Evolutionary conservation across 2,113 vertebrate species (phyloP), one percentile per base, ranked within the genome.

Genomic region (Thymallus thymallus): DNA sequence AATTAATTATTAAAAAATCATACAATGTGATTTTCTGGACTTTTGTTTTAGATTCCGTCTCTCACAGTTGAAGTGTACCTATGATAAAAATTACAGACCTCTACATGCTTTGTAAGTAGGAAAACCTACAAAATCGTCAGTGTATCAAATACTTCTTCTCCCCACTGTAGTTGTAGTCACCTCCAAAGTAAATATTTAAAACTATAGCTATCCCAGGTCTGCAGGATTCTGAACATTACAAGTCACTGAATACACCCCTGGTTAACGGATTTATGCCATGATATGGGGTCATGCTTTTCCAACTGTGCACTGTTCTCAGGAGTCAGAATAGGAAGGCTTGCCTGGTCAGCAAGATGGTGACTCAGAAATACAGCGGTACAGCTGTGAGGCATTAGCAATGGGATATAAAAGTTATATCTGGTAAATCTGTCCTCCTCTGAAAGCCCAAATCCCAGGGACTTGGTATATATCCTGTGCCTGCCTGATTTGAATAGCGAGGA

Each of bases 321-420:
- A 51, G 80, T 84, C 45, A 18, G 30, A 83, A 75, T 29, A 20
- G 46, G 48, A 71, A 51, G 24, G 51, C 55, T 64, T 51, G 75
- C 68, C 55, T 12, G 6, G 29, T 9, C 18, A 67, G 46, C 16
- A 29, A 24, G n/a, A 45, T 80, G 80, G 79, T 24, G 60, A 24
- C 70, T 64, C 29, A 62, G 60, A 78, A 67, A 82, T 26, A 73
- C 41, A 80, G 51, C n/a, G 9, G 35, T 29, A 29, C 75, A 77
- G 83, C 82, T 84, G 82, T 55, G 51, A 68, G 65, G 71, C 72
- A 78, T 79, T 76, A 82, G 74, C 9, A 29, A n/a, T 18, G 29
- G n/a, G 55, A 76, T 78, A 75, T 82, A 72, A 76, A 80, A 76
- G 76, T 74, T 64, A 74, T 77, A 88, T 85, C 77, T 72, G 55